Percentiles rank a stretch among this genome's conserved stretches.
phyloP scores from a whole-genome alignment of 2,797 vertebrate species.

The Mormyrops attenuatus region DNA sequence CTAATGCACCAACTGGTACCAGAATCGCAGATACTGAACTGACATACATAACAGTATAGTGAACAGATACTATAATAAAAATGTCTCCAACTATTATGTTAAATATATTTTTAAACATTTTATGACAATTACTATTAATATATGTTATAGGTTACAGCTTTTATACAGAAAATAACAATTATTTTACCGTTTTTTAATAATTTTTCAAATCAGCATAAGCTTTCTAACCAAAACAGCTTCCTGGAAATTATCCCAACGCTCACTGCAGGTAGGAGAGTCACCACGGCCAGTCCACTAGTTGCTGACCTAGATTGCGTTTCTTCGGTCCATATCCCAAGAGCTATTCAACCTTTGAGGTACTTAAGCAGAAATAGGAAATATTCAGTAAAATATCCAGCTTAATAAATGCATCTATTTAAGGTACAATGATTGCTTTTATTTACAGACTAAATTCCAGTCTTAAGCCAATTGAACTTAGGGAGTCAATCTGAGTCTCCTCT shows the following conservation, averaged over 20 bases:
- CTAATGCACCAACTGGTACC: not conserved
- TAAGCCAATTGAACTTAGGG: not conserved
- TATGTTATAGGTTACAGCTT: not conserved
- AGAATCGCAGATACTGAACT: not conserved
- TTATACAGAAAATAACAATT: not conserved
- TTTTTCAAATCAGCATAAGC: not conserved
- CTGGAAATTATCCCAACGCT: not conserved
- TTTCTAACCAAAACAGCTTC: not conserved
- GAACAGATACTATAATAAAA: not conserved
- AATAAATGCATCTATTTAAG: not conserved
- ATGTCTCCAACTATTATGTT: not conserved
- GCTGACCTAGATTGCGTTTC: not conserved
- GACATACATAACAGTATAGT: not conserved
- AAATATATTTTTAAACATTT: not conserved
- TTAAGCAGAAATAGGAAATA: not conserved
- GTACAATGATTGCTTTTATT: not conserved
- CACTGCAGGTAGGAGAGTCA: not conserved
- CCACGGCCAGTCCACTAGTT: not conserved
- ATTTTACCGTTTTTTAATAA: not conserved
- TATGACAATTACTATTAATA: not conserved
- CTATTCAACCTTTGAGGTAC: not conserved
- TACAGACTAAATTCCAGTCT: not conserved
- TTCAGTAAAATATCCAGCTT: not conserved
- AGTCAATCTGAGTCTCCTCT: not conserved
- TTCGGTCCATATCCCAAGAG: not conserved